A percentile compares a stretch with the other conserved stretches of the same genome.
These are phyloP conservation scores for Pachypeltis micranthus DNA, from an alignment of 1,140 invertebrate genomes.

Conservation along the genomic window DNA sequence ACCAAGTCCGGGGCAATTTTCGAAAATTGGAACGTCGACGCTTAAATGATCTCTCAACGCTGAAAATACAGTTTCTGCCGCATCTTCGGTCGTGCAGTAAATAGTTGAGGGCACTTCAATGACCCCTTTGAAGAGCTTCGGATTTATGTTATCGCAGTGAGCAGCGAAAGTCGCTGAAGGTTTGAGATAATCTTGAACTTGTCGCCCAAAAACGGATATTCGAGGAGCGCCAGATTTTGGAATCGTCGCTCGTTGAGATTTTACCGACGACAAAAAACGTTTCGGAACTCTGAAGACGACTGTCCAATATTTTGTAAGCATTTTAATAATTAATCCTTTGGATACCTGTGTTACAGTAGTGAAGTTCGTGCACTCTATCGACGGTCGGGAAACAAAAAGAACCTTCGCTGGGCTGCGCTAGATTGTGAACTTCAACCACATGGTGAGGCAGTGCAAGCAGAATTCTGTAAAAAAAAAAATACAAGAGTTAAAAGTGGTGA, in stretches of 20 bases:
- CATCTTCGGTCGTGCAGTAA: slow-evolving; percentile 9
- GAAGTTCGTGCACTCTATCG: slow-evolving; percentile 45
- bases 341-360: slow-evolving; percentile 45
- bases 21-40: slow-evolving; percentile 8
- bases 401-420: slow-evolving; percentile 37
- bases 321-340: not conserved
- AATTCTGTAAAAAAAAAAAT: slow-evolving; percentile 26
- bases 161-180: not conserved
- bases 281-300: not conserved
- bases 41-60: slow-evolving; percentile 4
- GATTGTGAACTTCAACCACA: slow-evolving; percentile 47
- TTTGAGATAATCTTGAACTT: slow-evolving; percentile 6
- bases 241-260: too few species aligned
- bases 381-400: slow-evolving; percentile 50
- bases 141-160: not conserved
- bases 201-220: too few species aligned
- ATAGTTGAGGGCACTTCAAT: not conserved
- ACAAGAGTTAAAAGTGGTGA: too few species aligned
- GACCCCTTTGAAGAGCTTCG: not conserved
- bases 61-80: slow-evolving; percentile 4
- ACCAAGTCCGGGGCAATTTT: slow-evolving; percentile 17
- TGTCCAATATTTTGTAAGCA: not conserved
- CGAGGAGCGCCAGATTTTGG: too few species aligned
- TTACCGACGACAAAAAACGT: too few species aligned
- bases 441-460: slow-evolving; percentile 46